Conservation (phyloP, 2,113 vertebrate genomes). For the Hypocryptadius cinnamomeus region DNA sequence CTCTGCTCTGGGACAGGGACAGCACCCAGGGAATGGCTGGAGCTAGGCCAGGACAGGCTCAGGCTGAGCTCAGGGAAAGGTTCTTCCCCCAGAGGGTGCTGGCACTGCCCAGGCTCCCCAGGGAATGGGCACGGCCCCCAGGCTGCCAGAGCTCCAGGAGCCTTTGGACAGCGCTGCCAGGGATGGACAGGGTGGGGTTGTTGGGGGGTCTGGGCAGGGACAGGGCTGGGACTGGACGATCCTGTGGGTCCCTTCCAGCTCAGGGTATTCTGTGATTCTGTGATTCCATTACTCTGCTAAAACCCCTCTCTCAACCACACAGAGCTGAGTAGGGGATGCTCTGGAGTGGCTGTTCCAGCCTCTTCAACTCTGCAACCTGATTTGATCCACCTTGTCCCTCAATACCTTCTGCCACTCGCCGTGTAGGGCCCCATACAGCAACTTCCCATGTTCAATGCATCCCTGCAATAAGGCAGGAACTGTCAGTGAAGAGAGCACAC, state of each 20-base stretch:
- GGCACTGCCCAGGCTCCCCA: background rate
- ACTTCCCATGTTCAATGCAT: background rate
- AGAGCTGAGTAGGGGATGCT: background rate
- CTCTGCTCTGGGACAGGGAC: background rate
- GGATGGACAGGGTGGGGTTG: background rate
- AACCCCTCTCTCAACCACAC: background rate
- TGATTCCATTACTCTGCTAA: background rate
- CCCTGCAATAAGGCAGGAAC: background rate
- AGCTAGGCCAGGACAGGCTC: background rate
- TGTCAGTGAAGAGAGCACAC: background rate
- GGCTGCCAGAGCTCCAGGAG: background rate
- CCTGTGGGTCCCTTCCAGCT: too few relatives aligned
- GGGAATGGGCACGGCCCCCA: background rate
- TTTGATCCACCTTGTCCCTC: background rate
- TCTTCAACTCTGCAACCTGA: background rate
- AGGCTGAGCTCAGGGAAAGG: background rate
- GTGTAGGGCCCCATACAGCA: accelerated
- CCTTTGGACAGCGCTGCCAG: background rate
- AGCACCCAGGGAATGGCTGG: accelerated
- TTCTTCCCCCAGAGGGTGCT: background rate
- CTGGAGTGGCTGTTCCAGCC: background rate
- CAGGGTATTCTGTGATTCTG: background rate
- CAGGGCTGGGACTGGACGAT: accelerated
- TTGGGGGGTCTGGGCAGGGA: background rate
- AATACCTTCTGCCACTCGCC: background rate